Base-by-base conservation (phyloP, 2,888 invertebrate genomes). In the Salticus scenicus region DNA sequence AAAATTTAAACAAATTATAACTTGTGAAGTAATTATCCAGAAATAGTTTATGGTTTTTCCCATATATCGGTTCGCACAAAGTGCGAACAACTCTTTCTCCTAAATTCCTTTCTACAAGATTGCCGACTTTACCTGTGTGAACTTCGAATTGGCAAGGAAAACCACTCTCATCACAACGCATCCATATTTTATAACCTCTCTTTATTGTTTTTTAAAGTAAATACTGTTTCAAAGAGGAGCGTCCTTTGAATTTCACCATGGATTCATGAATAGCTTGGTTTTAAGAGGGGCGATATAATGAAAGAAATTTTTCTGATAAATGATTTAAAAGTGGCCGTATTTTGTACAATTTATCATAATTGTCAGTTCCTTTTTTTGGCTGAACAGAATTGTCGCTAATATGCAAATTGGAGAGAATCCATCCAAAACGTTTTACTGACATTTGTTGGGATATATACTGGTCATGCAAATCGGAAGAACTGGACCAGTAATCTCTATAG, bases 11-110 rank as follows among this genome's bases (percentile, higher is more conserved):
- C 5, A 69, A 31, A 33, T 30, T 14, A 10, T 69, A 69, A 4
- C n/a, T 31, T n/a, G 69, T 37, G 20, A 69, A 69, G 17, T 31
- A 69, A 69, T 69, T 69, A 31, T 69, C 69, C 14, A 69, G 2
- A 33, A 12, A 69, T 12, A 69, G 5, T 69, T 10, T 8, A 20
- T 30, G 69, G 17, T 20, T 20, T 30, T 69, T 69, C 1, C 69
- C 69, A 31, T n/a, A 33, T 31, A 69, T 5, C 31, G 7, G 5
- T 31, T 69, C n/a, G 20, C 69, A 69, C 17, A 69, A 33, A 1
- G 69, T 69, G 1, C 4, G 30, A 1, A 69, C 69, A 5, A 69
- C 69, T n/a, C 30, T 14, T 69, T 69, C 69, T 12, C 69, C 69
- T 2, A 69, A 14, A 31, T 30, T 7, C 31, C 20, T 69, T 69